Conservation (phyloP, 2,113 vertebrate species). For the Erythrocercus mccallii region DNA sequence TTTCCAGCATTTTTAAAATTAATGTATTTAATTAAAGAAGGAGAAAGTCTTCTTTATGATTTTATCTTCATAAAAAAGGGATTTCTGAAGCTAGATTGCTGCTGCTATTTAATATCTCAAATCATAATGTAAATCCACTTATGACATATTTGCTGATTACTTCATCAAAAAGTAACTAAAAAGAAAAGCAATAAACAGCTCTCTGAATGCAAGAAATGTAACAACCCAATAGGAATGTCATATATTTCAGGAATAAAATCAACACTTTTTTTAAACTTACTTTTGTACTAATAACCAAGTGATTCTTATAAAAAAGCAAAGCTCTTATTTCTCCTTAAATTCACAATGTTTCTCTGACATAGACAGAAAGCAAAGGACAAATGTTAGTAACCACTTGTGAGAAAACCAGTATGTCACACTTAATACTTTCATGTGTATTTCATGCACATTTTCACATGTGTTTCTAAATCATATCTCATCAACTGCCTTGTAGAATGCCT, state of each 20-base stretch:
- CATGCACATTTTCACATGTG: not conserved
- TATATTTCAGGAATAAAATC: not conserved
- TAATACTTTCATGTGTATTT: not conserved
- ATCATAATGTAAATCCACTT: not conserved
- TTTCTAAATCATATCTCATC: not conserved
- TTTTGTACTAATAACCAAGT: not conserved
- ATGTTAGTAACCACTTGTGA: not conserved
- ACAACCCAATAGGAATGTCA: not conserved
- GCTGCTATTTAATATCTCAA: not conserved
- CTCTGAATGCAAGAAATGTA: not conserved
- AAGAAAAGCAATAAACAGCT: not conserved
- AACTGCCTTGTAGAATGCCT: not conserved
- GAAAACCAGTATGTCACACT: not conserved
- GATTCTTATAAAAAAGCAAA: not conserved
- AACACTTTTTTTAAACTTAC: not conserved
- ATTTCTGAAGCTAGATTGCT: not conserved
- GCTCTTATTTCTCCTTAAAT: not conserved
- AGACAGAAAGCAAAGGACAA: not conserved
- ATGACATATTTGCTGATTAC: not conserved
- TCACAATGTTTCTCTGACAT: not conserved
- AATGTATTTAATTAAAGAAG: not conserved
- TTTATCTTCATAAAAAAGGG: not conserved
- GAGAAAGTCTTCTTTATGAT: not conserved
- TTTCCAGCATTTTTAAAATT: not conserved
- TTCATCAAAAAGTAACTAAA: not conserved